These are phyloP conservation scores for Grammomys surdaster DNA, from an alignment of 2,113 vertebrate species.

Conservation along the genomic window DNA sequence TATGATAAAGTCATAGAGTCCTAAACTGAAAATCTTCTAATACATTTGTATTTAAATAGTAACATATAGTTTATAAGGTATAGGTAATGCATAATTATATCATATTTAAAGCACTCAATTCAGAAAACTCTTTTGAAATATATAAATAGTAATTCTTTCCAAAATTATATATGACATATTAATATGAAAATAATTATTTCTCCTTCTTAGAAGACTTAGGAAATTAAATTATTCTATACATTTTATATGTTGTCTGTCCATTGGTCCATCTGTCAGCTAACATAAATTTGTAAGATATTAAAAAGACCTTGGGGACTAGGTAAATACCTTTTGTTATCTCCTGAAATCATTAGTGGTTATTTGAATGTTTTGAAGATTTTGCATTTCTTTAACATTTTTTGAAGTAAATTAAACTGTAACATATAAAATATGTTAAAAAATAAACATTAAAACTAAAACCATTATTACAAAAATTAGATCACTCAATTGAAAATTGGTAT, in stretches of 20 bases:
- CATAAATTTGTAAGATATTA: not conserved
- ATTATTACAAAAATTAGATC: not conserved
- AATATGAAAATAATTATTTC: slow-evolving; percentile 8
- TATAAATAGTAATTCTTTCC: not conserved
- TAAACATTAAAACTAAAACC: not conserved
- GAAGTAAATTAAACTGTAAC: not conserved
- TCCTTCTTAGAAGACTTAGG: not conserved
- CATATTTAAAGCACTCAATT: not conserved
- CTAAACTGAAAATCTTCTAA: not conserved
- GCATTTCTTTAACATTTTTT: not conserved
- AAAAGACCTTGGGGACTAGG: not conserved
- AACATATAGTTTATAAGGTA: not conserved
- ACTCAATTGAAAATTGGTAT: not conserved
- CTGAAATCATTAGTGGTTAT: not conserved
- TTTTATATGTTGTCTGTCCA: not conserved
- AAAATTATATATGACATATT: not conserved
- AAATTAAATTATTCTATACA: not conserved
- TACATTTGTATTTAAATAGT: slow-evolving; percentile 22
- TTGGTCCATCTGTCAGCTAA: not conserved
- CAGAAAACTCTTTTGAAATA: not conserved
- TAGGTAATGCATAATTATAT: not conserved
- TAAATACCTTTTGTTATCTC: not conserved
- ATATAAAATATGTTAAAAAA: not conserved
- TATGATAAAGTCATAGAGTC: not conserved
- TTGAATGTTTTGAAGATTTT: not conserved